These are phyloP conservation scores for Brachyptera putata DNA, from an alignment of 2,888 invertebrate species.

Conservation along the genomic window DNA sequence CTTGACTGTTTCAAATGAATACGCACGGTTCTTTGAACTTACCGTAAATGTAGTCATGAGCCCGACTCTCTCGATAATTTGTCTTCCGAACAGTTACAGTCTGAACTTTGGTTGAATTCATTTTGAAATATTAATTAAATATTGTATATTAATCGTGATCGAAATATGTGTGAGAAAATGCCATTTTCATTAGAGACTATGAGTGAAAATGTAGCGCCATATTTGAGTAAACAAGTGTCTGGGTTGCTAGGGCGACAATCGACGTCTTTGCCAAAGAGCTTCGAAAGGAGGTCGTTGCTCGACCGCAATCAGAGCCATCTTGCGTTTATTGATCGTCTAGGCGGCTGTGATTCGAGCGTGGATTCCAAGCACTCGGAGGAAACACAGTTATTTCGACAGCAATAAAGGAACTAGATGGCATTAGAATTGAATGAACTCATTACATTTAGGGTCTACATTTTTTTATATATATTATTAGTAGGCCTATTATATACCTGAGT, in stretches of 20 bases:
- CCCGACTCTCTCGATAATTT: background rate
- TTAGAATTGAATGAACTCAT: too few species aligned
- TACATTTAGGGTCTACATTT: too few species aligned
- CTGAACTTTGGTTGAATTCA: background rate
- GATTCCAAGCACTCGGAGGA: too few species aligned
- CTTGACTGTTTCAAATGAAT: background rate
- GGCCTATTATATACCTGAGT: too few species aligned
- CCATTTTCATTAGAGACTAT: too few species aligned
- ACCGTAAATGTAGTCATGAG: constrained; percentile 11
- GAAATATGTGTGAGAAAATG: too few species aligned
- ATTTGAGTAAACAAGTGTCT: background rate
- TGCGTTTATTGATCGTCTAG: background rate
- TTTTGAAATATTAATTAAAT: background rate
- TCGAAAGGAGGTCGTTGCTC: too few species aligned
- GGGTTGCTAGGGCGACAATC: background rate
- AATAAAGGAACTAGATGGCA: too few species aligned
- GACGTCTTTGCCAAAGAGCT: background rate
- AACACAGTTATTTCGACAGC: too few species aligned
- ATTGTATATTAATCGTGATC: background rate
- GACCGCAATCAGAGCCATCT: background rate
- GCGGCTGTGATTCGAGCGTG: background rate
- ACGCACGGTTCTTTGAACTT: background rate
- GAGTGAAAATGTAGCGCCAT: background rate
- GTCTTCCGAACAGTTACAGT: background rate
- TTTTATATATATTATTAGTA: too few species aligned